Evolutionary conservation across 2,797 vertebrate species (phyloP).

Genomic region (Scolopax rusticola): DNA sequence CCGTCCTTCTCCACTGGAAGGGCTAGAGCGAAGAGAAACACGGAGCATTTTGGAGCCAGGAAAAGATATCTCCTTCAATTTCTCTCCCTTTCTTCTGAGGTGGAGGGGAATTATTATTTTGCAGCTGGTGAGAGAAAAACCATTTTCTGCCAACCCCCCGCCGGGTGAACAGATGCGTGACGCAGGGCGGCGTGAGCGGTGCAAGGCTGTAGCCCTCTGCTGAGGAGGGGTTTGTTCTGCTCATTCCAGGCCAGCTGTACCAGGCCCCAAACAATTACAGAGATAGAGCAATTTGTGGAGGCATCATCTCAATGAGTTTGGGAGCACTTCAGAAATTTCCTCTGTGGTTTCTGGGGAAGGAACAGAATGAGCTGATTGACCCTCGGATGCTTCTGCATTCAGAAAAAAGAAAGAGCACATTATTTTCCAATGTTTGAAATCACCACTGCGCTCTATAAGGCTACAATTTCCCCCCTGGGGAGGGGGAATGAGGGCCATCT

Average conservation of each 20-base stretch:
- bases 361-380: background rate
- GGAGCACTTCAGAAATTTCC: background rate
- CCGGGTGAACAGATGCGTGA: background rate
- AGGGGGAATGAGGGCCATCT: background rate
- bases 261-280: background rate
- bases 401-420: background rate
- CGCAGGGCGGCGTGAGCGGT: background rate
- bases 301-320: background rate
- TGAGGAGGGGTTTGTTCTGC: background rate
- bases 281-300: background rate
- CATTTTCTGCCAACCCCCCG: background rate
- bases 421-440: background rate
- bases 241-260: background rate
- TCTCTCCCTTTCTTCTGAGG: background rate
- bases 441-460: background rate
- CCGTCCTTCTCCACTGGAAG: background rate
- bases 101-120: background rate
- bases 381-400: background rate
- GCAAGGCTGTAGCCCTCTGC: background rate
- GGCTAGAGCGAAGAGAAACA: background rate
- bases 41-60: background rate
- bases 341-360: background rate
- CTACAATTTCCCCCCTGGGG: background rate
- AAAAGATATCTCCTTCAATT: background rate
- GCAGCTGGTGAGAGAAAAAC: background rate